Evolutionary conservation across 2,888 invertebrate species (phyloP).

Genomic region (Artemia sinica): DNA sequence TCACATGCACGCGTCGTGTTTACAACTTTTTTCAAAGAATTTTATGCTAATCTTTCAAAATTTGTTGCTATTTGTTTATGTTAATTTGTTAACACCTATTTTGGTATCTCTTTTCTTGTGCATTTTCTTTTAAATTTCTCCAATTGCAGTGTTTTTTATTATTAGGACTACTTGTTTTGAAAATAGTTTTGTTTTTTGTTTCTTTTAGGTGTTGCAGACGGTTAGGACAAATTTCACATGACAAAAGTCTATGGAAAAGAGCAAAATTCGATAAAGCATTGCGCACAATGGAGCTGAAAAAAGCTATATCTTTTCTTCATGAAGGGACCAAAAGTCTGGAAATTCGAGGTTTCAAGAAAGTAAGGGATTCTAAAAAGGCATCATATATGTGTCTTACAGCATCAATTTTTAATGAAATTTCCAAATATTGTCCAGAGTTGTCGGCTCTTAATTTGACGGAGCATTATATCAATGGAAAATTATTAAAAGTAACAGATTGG

Average conservation of each 20-base stretch:
- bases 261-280: not conserved
- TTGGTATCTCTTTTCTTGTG: too few species aligned
- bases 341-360: constrained; percentile 9
- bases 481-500: not conserved
- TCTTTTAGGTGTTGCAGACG: constrained; percentile 3
- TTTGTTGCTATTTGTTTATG: too few species aligned
- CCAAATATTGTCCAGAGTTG: not conserved
- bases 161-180: too few species aligned
- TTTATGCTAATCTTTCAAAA: too few species aligned
- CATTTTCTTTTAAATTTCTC: too few species aligned
- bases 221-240: not conserved
- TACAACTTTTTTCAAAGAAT: too few species aligned
- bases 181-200: not conserved
- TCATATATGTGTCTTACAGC: not conserved
- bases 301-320: not conserved
- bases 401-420: not conserved
- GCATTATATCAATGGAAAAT: not conserved
- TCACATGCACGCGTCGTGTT: too few species aligned
- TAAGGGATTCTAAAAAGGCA: not conserved
- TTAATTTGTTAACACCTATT: too few species aligned
- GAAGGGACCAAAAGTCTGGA: not conserved
- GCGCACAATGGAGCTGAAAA: not conserved
- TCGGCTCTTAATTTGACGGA: not conserved
- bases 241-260: constrained; percentile 2
- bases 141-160: too few species aligned